phyloP scores from a whole-genome alignment of 2,113 vertebrate species.

The Eudorcas thomsonii region DNA sequence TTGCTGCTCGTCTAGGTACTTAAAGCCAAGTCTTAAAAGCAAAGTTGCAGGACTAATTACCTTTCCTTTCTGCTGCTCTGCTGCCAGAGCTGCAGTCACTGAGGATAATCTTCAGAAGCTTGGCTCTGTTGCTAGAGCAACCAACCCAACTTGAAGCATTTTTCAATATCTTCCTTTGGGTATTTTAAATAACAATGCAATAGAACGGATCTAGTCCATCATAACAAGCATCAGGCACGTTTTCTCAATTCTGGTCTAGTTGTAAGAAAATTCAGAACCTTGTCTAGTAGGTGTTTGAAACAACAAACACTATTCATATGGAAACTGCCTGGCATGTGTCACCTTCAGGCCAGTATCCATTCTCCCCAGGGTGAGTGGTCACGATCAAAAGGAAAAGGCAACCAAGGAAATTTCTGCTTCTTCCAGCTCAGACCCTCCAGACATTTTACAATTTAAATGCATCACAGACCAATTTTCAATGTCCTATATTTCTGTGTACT shows the following conservation, averaged over 20 bases:
- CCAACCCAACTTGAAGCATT: constrained; percentile 72
- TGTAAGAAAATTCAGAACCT: constrained; percentile 27
- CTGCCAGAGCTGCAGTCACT: constrained; percentile 43
- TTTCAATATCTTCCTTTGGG: constrained; percentile 44
- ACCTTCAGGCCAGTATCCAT: not conserved
- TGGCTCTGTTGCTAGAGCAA: constrained; percentile 76
- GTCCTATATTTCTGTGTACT: not conserved
- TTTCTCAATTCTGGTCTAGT: constrained; percentile 23
- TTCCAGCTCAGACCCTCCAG: not conserved
- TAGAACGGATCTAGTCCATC: not conserved
- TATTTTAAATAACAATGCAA: constrained; percentile 42
- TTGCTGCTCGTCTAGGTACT: not conserved
- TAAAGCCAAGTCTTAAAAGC: constrained; percentile 34
- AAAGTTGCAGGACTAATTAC: constrained; percentile 50
- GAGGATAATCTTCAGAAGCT: constrained; percentile 66
- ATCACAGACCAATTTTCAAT: not conserved
- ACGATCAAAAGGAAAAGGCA: not conserved
- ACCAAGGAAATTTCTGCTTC: constrained; percentile 9
- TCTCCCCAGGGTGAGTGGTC: not conserved
- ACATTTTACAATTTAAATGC: constrained; percentile 2
- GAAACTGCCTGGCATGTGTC: not conserved
- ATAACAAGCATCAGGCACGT: not conserved
- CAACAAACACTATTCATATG: constrained; percentile 5
- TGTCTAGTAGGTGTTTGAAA: not conserved
- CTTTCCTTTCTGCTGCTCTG: constrained; percentile 41